These are phyloP conservation scores for Machaerirhynchus nigripectus DNA, from an alignment of 2,113 vertebrate species.

Conservation along the genomic window DNA sequence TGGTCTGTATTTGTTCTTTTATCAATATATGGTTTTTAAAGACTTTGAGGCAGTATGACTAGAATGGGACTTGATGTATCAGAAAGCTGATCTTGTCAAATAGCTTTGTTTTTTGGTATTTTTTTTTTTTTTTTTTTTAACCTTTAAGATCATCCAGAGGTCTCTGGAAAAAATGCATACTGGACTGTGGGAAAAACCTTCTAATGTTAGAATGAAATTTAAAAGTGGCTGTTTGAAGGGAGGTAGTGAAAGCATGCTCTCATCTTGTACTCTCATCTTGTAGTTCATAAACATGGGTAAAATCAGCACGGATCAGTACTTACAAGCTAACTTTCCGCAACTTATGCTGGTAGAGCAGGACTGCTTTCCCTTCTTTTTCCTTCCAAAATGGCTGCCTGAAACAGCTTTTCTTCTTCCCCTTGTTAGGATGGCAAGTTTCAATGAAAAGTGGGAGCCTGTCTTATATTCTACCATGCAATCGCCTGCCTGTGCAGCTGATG, in stretches of 20 bases:
- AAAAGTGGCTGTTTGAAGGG: not conserved
- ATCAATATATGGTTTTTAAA: not conserved
- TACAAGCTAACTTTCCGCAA: not conserved
- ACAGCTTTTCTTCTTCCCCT: not conserved
- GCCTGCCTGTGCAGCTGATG: slow-evolving; percentile 67
- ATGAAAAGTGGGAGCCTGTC: slow-evolving; percentile 69
- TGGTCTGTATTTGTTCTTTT: not conserved
- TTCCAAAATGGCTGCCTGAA: not conserved
- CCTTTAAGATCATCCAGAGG: not conserved
- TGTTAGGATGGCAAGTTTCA: slow-evolving; percentile 79
- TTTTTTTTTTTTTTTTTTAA: not conserved
- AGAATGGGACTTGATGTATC: not conserved
- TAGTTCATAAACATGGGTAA: not conserved
- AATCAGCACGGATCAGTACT: not conserved
- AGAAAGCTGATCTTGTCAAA: not conserved
- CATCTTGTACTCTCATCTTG: not conserved
- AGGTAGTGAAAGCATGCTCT: not conserved
- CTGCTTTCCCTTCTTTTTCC: not conserved
- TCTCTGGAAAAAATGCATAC: not conserved
- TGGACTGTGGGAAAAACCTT: not conserved
- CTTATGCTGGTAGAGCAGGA: not conserved
- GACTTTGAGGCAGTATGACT: not conserved
- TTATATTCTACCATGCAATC: slow-evolving; percentile 66
- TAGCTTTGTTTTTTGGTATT: not conserved
- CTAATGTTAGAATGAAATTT: not conserved